Evolutionary conservation across 2,888 invertebrate genomes (phyloP).

Genomic region (Zootermopsis nevadensis): DNA sequence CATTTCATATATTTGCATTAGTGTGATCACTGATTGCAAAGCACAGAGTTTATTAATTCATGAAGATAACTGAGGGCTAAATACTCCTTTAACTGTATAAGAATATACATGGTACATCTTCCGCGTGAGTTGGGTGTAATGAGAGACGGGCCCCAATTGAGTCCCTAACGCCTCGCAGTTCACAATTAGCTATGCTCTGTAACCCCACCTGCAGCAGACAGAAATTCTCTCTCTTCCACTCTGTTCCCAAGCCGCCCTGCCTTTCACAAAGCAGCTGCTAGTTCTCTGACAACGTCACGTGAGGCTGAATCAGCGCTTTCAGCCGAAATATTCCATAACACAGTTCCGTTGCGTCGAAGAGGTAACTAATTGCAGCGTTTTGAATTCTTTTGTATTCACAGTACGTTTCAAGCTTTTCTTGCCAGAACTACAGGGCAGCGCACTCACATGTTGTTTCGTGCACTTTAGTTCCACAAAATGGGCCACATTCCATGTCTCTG

Average conservation of each 20-base stretch:
- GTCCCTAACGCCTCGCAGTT: neutral
- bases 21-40: no score
- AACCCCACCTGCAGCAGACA: neutral
- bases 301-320: neutral
- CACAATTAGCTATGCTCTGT: neutral
- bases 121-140: no score
- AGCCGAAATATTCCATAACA: neutral
- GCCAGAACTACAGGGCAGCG: neutral
- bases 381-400: conserved; percentile 3
- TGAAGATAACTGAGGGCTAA: no score
- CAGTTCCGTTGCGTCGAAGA: neutral
- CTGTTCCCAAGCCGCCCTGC: neutral
- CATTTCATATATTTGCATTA: no score
- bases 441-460: neutral
- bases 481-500: neutral
- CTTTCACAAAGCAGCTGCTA: neutral
- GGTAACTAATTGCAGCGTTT: neutral
- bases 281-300: neutral
- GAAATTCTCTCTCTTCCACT: neutral
- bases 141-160: no score
- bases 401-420: neutral
- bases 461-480: neutral
- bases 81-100: no score
- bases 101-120: no score
- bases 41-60: no score